Evolutionary conservation across 2,888 invertebrate species (phyloP).

Genomic region (Salticus scenicus): DNA sequence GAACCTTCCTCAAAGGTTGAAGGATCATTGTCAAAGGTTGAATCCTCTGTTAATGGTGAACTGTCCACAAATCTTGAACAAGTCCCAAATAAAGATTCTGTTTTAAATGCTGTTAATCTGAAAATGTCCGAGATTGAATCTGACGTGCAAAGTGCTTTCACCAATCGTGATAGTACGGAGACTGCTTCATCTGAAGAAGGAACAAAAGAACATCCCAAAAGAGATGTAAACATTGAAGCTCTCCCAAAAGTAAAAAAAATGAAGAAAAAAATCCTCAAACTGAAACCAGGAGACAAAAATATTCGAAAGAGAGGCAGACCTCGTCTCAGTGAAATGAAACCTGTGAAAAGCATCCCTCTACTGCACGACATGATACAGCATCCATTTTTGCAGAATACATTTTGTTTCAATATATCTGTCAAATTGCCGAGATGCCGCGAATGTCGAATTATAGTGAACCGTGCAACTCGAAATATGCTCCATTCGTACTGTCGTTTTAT

Average conservation of each 20-base stretch:
- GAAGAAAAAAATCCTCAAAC: slow-evolving; percentile 25
- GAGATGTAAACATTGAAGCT: neutral
- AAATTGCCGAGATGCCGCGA: slow-evolving; percentile 94
- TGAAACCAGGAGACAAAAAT: neutral
- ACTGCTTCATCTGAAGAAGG: no score
- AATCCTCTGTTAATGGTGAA: no score
- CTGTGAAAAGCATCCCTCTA: neutral
- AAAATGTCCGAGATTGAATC: no score
- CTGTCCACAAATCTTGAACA: no score
- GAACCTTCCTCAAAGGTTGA: no score
- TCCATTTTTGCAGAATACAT: slow-evolving; percentile 90
- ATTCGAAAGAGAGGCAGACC: slow-evolving; percentile 33
- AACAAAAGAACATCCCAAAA: neutral
- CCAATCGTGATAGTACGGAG: no score
- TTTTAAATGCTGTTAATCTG: no score
- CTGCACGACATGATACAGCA: neutral
- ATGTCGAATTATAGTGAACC: slow-evolving; percentile 90
- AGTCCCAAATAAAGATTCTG: no score
- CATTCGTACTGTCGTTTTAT: slow-evolving; percentile 95
- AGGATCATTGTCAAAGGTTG: no score
- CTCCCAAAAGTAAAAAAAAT: neutral
- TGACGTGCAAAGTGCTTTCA: no score
- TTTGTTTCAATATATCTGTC: slow-evolving; percentile 88
- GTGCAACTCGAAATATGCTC: slow-evolving; percentile 81
- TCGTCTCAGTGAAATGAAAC: slow-evolving; percentile 15